A percentile compares a stretch with the other conserved stretches of the same genome.
phyloP scores from a whole-genome alignment of 1,140 invertebrate genomes.

The Schlechtendalia chinensis region DNA sequence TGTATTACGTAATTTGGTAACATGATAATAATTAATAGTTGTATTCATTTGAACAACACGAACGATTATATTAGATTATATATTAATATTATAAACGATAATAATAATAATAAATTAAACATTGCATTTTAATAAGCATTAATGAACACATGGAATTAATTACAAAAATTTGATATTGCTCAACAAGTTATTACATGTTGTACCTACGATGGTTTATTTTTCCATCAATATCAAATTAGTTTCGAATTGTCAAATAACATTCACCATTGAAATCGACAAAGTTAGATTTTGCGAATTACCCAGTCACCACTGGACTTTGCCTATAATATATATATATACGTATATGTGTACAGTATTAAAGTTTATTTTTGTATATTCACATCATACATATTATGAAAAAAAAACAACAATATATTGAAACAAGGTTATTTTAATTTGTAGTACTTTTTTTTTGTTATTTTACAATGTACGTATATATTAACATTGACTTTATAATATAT shows the following conservation, averaged over 20 bases:
- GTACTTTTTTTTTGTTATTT: constrained; percentile 7
- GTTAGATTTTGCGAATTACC: neutral
- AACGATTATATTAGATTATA: neutral
- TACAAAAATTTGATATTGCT: constrained; percentile 31
- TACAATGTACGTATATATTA: constrained; percentile 14
- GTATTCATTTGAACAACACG: constrained; percentile 29
- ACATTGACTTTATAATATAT: too few relatives aligned
- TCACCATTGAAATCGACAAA: neutral
- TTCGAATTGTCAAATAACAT: constrained; percentile 9
- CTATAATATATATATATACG: neutral
- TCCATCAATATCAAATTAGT: neutral
- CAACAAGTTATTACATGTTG: neutral
- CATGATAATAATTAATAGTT: constrained; percentile 34
- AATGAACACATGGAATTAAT: constrained; percentile 45
- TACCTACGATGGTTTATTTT: neutral
- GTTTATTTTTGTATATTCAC: neutral
- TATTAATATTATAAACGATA: constrained; percentile 15
- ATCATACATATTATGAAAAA: neutral
- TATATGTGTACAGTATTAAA: neutral
- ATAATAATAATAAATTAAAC: constrained; percentile 4
- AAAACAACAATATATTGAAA: neutral
- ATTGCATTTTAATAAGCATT: constrained; percentile 22
- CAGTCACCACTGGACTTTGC: too few relatives aligned
- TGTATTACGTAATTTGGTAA: too few relatives aligned
- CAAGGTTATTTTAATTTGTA: neutral